A percentile compares a stretch with the other conserved stretches of the same genome.
phyloP scores from a whole-genome alignment of 2,888 invertebrate species.

The Bimastos eiseni region DNA sequence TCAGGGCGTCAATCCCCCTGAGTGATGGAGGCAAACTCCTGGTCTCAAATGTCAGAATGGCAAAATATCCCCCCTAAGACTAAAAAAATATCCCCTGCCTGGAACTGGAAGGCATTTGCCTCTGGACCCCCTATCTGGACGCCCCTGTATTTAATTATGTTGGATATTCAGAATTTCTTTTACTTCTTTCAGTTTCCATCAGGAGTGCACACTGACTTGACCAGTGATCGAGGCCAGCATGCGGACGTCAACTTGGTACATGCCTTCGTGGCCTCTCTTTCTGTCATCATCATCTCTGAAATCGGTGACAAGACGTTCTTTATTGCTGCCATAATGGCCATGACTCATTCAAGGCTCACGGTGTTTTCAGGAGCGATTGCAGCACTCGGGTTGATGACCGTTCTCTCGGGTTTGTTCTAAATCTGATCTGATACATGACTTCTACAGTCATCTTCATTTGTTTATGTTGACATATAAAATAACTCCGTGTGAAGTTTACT shows the following conservation, averaged over 20 bases:
- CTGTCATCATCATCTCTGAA: slow-evolving; percentile 95
- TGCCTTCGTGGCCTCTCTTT: slow-evolving; percentile 90
- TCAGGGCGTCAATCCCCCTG: too few relatives aligned
- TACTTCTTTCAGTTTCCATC: neutral
- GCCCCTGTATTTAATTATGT: too few relatives aligned
- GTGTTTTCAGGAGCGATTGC: slow-evolving; percentile 91
- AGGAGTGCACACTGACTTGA: neutral
- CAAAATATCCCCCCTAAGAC: too few relatives aligned
- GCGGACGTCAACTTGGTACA: slow-evolving; percentile 75
- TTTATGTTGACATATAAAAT: too few relatives aligned
- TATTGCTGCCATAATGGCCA: slow-evolving; percentile 99
- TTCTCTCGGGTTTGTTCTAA: slow-evolving; percentile 75
- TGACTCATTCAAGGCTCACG: slow-evolving; percentile 85
- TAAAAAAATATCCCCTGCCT: too few relatives aligned
- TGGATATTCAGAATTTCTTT: neutral
- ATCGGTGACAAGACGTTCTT: slow-evolving; percentile 99
- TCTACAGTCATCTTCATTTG: too few relatives aligned
- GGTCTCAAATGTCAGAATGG: too few relatives aligned
- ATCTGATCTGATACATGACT: neutral
- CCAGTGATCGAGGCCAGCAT: neutral
- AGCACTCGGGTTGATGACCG: slow-evolving; percentile 89
- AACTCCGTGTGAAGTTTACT: too few relatives aligned
- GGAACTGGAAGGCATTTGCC: too few relatives aligned
- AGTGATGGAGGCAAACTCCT: too few relatives aligned
- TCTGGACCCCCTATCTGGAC: too few relatives aligned